phyloP scores from a whole-genome alignment of 2,797 vertebrate species.

The Argya squamiceps region DNA sequence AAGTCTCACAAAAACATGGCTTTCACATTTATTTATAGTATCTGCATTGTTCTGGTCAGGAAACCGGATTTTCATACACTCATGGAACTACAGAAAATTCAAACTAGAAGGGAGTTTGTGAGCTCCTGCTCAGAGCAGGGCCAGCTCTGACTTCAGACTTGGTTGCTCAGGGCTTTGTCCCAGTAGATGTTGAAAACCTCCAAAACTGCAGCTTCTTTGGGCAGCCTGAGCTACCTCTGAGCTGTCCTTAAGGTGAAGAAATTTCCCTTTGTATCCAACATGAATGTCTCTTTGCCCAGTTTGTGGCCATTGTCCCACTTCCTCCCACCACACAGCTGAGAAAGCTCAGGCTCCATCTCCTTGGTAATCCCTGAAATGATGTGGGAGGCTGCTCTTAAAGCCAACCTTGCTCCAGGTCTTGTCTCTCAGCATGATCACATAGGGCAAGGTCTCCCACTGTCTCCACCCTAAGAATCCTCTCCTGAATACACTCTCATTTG shows the following conservation, averaged over 20 bases:
- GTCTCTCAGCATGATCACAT: background rate
- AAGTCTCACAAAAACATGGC: background rate
- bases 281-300: fast-evolving
- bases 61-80: background rate
- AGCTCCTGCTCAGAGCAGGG: background rate
- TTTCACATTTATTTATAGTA: background rate
- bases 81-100: background rate
- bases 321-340: background rate
- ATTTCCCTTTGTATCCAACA: background rate
- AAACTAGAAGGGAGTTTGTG: background rate
- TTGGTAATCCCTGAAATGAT: background rate
- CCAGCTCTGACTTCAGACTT: background rate
- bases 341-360: background rate
- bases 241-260: background rate
- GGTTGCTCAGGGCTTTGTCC: background rate
- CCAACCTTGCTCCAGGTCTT: background rate
- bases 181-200: background rate
- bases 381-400: background rate
- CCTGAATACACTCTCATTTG: background rate
- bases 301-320: background rate
- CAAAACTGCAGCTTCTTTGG: background rate
- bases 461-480: background rate
- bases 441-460: background rate
- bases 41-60: background rate
- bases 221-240: background rate